Conservation (phyloP, 2,797 vertebrate species). For the Basileuterus tristriatus region DNA sequence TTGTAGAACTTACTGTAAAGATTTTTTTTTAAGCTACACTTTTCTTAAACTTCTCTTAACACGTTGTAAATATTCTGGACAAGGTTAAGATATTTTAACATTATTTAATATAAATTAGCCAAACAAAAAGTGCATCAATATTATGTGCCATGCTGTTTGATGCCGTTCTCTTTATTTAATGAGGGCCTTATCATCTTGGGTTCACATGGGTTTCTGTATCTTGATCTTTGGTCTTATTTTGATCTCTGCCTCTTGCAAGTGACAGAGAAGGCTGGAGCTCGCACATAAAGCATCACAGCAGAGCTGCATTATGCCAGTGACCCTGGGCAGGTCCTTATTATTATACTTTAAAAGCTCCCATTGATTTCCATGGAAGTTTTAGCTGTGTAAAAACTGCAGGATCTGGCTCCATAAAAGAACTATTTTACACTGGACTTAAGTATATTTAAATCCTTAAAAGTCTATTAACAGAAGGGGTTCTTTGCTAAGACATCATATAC, state of each 20-base stretch:
- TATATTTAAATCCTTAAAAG: not conserved
- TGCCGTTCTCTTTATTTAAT: not conserved
- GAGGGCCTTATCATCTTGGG: not conserved
- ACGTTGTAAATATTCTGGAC: not conserved
- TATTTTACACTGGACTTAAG: constrained; percentile 25
- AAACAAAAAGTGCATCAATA: not conserved
- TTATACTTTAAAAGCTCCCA: not conserved
- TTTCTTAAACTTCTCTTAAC: not conserved
- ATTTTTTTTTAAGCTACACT: not conserved
- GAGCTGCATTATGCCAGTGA: not conserved
- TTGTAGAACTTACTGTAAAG: not conserved
- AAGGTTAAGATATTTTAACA: not conserved
- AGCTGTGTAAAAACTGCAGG: constrained; percentile 17
- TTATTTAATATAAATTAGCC: not conserved
- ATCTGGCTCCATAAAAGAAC: constrained; percentile 46
- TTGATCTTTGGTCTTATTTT: not conserved
- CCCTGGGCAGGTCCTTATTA: not conserved
- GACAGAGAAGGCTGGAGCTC: not conserved
- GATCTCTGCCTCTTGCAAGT: not conserved
- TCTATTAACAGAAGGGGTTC: not conserved
- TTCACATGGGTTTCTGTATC: not conserved
- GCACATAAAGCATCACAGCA: not conserved
- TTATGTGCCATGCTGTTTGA: not conserved
- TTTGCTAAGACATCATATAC: not conserved
- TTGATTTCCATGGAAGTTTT: not conserved